Conservation (phyloP, 1,140 invertebrate species). For the Tetramorium parvispinum region DNA sequence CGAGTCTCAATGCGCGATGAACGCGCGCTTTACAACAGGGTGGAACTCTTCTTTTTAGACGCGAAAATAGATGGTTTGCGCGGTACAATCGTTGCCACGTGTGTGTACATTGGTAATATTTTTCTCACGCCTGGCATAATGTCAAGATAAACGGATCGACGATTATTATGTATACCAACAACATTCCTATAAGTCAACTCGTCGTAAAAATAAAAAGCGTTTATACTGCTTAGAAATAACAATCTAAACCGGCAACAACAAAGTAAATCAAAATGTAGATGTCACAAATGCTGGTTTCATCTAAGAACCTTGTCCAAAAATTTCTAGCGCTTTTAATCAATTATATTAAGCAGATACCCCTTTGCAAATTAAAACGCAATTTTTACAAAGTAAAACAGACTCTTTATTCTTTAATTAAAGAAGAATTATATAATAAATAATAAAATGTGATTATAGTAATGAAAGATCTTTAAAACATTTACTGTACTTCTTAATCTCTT, state of each 20-base stretch:
- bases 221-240: slow-evolving; percentile 4
- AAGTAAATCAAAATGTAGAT: neutral
- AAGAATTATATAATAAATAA: neutral
- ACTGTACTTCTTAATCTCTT: neutral
- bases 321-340: neutral
- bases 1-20: neutral
- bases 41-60: slow-evolving; percentile 12
- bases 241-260: neutral
- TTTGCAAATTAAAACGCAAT: neutral
- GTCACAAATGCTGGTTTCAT: neutral
- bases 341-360: neutral
- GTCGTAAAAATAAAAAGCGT: slow-evolving; percentile 28
- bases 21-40: neutral
- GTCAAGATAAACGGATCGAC: slow-evolving; percentile 48
- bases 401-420: neutral
- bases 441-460: neutral
- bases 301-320: neutral
- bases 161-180: slow-evolving; percentile 21
- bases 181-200: slow-evolving; percentile 2
- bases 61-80: slow-evolving; percentile 47
- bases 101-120: slow-evolving; percentile 39
- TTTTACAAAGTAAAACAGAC: neutral
- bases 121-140: slow-evolving; percentile 44
- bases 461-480: neutral
- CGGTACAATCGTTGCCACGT: slow-evolving; percentile 26